Evolutionary conservation across 2,888 invertebrate species (phyloP), one percentile per base, ranked within the genome.

Genomic region (Agrotis puta): DNA sequence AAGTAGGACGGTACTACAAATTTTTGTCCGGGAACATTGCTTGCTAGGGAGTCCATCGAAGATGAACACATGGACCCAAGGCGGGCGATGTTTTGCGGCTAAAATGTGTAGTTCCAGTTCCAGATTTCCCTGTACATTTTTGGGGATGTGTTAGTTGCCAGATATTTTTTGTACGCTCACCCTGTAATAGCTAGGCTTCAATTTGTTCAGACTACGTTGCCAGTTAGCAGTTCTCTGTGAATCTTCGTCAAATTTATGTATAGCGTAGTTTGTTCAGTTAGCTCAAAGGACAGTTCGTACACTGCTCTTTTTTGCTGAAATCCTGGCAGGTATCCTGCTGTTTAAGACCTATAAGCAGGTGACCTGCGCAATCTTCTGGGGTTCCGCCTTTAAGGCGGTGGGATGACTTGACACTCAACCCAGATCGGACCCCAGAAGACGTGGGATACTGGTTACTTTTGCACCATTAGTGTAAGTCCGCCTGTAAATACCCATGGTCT

Each of bases 321-420:
- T 65, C 63, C 74, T n/a, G 58, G 61, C 24, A 20, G 51, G 53
- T 63, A 47, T 54, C 59, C 56, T 63, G 75, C 65, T 69, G 43
- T 51, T 22, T 16, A 3, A n/a, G 61, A 33, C n/a, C 50, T 9
- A 47, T 33, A 6, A 65, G 54, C 81, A 51, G 51, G 22, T 48
- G 16, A 63, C 76, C 22, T 56, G 11, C 24, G 24, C 63, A 66
- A 43, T 67, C 77, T 77, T 51, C 6, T 53, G 22, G 22, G 50
- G 64, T 50, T 16, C 65, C 77, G 81, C 66, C 66, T 50, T 13
- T 0, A 4, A n/a, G 82, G 69, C 72, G 82, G 51, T 81, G 82
- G 64, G 69, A 5, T 56, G 72, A 70, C 69, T 2, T 57, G 72
- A 81, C 77, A 6, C 64, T 81, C 58, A 22, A 54, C 66, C 68